Evolutionary conservation across 2,797 vertebrate species (phyloP).

Genomic region (Tamandua tetradactyla): DNA sequence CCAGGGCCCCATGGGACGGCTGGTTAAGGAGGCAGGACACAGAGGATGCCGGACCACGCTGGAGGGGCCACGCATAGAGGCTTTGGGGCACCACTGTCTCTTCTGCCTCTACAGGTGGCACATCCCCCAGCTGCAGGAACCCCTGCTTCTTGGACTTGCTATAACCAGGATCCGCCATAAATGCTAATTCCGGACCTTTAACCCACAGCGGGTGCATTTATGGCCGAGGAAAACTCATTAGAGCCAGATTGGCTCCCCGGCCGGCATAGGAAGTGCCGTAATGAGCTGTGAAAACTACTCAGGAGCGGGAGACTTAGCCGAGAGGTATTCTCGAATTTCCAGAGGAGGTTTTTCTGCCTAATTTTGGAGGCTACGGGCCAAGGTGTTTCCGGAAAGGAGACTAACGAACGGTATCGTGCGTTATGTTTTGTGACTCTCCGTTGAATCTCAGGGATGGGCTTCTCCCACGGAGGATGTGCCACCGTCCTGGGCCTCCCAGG

Average conservation of each 20-base stretch:
- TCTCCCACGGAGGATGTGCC: neutral
- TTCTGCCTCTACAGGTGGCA: neutral
- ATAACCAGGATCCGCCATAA: neutral
- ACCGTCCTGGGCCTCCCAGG: neutral
- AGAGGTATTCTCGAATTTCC: neutral
- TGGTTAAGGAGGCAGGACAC: neutral
- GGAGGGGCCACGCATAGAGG: neutral
- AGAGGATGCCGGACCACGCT: fast-evolving
- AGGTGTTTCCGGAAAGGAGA: neutral
- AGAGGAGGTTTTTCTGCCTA: neutral
- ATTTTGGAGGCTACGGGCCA: neutral
- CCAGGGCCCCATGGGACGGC: neutral
- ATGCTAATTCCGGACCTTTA: neutral
- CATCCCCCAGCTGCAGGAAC: neutral
- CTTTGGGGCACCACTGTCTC: fast-evolving
- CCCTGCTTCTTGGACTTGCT: neutral
- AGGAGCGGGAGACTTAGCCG: neutral
- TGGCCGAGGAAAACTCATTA: neutral
- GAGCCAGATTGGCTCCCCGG: neutral
- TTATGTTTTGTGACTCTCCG: neutral
- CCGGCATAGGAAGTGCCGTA: neutral
- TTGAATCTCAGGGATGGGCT: neutral
- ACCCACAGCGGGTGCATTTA: neutral
- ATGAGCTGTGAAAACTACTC: constrained; percentile 50
- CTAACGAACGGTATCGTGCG: neutral